Evolutionary conservation across 2,113 vertebrate genomes (phyloP), one percentile per base, ranked within the genome.

Genomic region (Phalacrocorax aristotelis): DNA sequence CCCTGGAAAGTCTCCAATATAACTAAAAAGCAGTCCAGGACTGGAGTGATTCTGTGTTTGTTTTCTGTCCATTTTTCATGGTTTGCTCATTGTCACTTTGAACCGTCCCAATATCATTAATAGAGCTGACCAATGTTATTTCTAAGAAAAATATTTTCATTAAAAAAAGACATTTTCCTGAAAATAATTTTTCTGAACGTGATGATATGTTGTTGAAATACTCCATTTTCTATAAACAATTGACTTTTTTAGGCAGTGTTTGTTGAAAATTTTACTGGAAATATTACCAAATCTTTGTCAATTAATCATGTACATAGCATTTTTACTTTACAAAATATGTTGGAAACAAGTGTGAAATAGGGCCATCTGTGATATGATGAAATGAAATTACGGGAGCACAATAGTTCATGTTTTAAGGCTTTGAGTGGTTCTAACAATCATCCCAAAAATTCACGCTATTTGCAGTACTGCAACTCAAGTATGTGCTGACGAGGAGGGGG

Each of bases 61-160:
- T 95, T 95, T 97, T 97, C 92, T 97, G 93, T 94, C 95, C 93
- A 95, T 97, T 97, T 96, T 96, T 97, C 95, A 93, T 91, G 94
- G 82, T 96, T 97, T 96, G 95, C 87, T 95, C 94, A 95, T 95
- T 95, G 96, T 97, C 91, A 94, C 96, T 95, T 94, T 54, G 12
- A 95, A 49, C 87, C 87, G 85, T 93, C 92, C 89, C 95, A 91
- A 96, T 94, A 85, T 90, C 93, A 71, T 96, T 97, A 97, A 93
- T 95, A 78, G 82, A 92, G 90, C 93, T 93, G 91, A 94, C 92
- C 90, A 91, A 80, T 83, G 93, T 81, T 95, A 84, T 92, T 87
- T 20, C 91, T 91, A 95, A 85, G 87, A 34, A 94, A 95, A 93
- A 95, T 96, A 93, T 97, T 97, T 97, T 90, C 84, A 21, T 85